Evolutionary conservation across 2,888 invertebrate genomes (phyloP).

Genomic region (Drosophila seclusa): DNA sequence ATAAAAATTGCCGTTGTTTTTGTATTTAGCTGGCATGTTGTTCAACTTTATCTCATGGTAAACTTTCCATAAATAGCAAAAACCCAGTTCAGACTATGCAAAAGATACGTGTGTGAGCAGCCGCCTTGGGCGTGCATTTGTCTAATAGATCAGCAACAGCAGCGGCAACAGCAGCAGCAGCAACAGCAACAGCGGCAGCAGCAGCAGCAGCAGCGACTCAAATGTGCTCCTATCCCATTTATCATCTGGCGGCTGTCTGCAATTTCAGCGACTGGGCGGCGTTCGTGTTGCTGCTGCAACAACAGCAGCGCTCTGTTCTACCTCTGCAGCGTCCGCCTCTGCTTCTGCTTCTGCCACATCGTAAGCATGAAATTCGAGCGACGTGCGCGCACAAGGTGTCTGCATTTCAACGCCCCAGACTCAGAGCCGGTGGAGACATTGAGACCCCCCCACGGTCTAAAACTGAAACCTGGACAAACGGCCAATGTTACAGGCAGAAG

Average conservation of each 20-base stretch:
- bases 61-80: constrained; percentile 74
- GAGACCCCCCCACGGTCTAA: constrained; percentile 18
- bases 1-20: constrained; percentile 65
- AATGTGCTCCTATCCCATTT: constrained; percentile 76
- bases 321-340: constrained; percentile 3
- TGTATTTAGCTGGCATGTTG: constrained; percentile 42
- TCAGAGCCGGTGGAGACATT: constrained; percentile 14
- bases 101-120: constrained; percentile 40
- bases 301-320: constrained; percentile 20
- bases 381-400: constrained; percentile 76
- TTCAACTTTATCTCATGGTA: constrained; percentile 67
- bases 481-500: constrained; percentile 50
- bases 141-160: constrained; percentile 75
- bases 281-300: constrained; percentile 62
- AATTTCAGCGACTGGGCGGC: constrained; percentile 70
- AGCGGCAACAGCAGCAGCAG: constrained; percentile 47
- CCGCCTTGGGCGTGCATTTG: constrained; percentile 74
- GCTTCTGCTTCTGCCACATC: constrained; percentile 20
- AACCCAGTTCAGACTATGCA: constrained; percentile 36
- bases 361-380: constrained; percentile 72
- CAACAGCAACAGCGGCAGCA: constrained; percentile 19
- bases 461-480: constrained; percentile 53
- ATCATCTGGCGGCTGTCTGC: constrained; percentile 74
- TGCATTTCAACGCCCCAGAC: constrained; percentile 72
- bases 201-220: constrained; percentile 62